A percentile compares a stretch with the other conserved stretches of the same genome.
These are phyloP conservation scores for Sebastolobus alascanus DNA, from an alignment of 2,797 vertebrate species.

Conservation along the genomic window DNA sequence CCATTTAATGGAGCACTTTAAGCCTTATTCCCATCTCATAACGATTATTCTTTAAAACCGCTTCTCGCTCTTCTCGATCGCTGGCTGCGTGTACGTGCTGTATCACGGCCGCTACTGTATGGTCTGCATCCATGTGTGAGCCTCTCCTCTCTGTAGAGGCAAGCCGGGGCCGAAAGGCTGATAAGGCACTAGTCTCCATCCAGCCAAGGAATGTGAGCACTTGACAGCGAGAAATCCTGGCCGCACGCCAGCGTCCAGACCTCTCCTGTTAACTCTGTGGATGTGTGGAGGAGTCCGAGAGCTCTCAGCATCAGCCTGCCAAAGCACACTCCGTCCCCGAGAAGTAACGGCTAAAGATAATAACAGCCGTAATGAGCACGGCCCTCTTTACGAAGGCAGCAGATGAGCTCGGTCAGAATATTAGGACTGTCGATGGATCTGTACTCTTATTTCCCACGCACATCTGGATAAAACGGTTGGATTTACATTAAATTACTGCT, in stretches of 20 bases:
- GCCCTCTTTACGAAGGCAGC: slow-evolving; percentile 34
- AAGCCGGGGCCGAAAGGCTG: slow-evolving; percentile 62
- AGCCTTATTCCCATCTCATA: slow-evolving; percentile 24
- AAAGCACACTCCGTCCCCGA: slow-evolving; percentile 74
- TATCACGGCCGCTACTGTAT: slow-evolving; percentile 12
- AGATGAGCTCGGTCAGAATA: slow-evolving; percentile 32
- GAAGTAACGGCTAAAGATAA: slow-evolving; percentile 76
- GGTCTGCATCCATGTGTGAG: slow-evolving; percentile 42
- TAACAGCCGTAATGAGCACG: slow-evolving; percentile 55
- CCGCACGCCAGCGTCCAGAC: slow-evolving; percentile 62
- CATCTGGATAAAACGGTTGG: neutral
- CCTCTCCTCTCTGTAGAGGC: slow-evolving; percentile 33
- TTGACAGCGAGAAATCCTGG: slow-evolving; percentile 75
- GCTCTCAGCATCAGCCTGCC: slow-evolving; percentile 70
- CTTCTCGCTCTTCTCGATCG: slow-evolving; percentile 13
- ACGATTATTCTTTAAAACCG: slow-evolving; percentile 29
- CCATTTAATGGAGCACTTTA: slow-evolving; percentile 35
- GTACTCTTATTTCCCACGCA: neutral
- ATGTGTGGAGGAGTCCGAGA: slow-evolving; percentile 72
- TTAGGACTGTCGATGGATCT: slow-evolving; percentile 9
- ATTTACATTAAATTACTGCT: neutral
- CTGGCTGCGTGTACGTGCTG: neutral
- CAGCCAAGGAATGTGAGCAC: slow-evolving; percentile 78
- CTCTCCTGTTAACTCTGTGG: slow-evolving; percentile 68
- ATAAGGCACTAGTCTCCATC: slow-evolving; percentile 73